Base-by-base conservation (phyloP, 1,140 invertebrate species). In the Anthonomus grandis region DNA sequence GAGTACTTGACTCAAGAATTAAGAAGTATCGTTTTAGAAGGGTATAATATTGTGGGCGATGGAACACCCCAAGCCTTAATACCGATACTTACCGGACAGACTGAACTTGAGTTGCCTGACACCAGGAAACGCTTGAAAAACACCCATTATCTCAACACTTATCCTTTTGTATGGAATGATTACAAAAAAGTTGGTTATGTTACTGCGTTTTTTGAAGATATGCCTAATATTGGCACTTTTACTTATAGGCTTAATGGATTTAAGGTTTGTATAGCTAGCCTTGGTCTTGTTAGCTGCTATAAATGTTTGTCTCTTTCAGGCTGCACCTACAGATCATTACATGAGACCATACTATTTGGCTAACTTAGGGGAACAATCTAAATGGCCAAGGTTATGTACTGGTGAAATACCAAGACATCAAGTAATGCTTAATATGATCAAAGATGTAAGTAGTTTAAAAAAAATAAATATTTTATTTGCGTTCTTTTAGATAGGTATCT, bases 11-110 rank as follows among this genome's bases (percentile, higher is more conserved):
- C 77, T 0, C 75, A 91, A 10, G 70, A 76, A 6, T 71, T 95
- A n/a, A 75, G 82, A 18, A 84, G 84, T 3, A 74, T 84, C 10
- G 77, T 93, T 4, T 70, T 95, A 1, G 77, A 91, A 67, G 89
- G 90, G 56, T 82, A 70, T 44, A 95, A 95, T 67, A 95, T 96
- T 49, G 86, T 97, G 2, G 94, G 94, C 0, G 95, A 97, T 75
- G 94, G 94, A 0, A 97, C 94, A 0, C 91, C 93, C 0, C 92
- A 95, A 64, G 92, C 94, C 0, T 74, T 96, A 15, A 90, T 95
- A 31, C 94, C 94, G 0, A 87, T 97, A 38, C 75, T 97, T 0
- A 95, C 93, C 0, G 90, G 90, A 12, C 85, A 87, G 72, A 94
- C 87, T 0, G 94, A 97, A 73, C 69, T 88, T 4, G 93, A 96